A percentile compares a stretch with the other conserved stretches of the same genome.
Conservation (phyloP, 2,113 vertebrate genomes). For the Apus apus region DNA sequence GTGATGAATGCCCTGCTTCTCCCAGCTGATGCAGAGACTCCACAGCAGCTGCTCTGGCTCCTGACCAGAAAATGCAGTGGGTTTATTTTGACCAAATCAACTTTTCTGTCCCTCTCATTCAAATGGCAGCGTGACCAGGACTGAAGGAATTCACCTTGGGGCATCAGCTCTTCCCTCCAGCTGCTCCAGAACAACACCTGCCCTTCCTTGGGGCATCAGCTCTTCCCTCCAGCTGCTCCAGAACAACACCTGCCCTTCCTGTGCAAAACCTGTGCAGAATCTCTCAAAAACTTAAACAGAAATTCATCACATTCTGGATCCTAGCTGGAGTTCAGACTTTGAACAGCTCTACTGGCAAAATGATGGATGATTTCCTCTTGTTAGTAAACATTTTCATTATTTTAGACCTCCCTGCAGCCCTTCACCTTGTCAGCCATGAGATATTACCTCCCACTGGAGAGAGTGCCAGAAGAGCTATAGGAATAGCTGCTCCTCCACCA, state of each 20-base stretch:
- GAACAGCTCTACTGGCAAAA: neutral
- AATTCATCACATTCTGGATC: neutral
- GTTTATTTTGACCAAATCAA: neutral
- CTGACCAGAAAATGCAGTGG: neutral
- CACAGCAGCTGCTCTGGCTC: neutral
- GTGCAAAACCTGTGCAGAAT: neutral
- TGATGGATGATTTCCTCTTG: constrained; percentile 23
- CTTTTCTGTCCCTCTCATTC: neutral
- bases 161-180: neutral
- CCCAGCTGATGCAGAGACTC: neutral
- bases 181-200: neutral
- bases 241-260: neutral
- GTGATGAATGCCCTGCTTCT: neutral
- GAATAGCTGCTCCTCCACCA: neutral
- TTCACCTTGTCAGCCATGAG: neutral
- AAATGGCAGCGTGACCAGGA: neutral
- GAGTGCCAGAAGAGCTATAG: neutral
- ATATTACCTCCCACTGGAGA: neutral
- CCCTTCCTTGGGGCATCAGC: no score
- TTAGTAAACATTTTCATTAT: constrained; percentile 16
- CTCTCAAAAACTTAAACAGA: neutral
- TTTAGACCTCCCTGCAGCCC: neutral
- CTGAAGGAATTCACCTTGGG: neutral
- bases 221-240: no score
- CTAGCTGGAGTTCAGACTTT: neutral